Evolutionary conservation across 2,113 vertebrate genomes (phyloP), one percentile per base, ranked within the genome.

Genomic region (Mirounga angustirostris): DNA sequence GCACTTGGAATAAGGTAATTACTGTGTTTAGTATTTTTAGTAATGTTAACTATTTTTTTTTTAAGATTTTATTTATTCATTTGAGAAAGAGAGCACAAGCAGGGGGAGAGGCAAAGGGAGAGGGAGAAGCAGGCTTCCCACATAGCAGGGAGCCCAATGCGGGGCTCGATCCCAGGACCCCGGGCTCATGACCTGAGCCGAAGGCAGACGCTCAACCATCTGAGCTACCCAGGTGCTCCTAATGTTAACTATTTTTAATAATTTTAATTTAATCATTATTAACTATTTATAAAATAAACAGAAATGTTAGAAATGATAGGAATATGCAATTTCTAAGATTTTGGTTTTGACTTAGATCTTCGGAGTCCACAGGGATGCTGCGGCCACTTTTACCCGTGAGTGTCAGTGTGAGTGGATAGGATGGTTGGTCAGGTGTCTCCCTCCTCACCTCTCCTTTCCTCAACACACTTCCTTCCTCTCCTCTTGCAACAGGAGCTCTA

Each of bases 241-340:
- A 16, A 67, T 33, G 63, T 67, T 67, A 67, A 67, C 46, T 28
- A 15, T 71, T 50, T 85, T 59, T 71, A 88, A 93, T 92, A 69
- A 61, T 91, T 92, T 88, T 93, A 71, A 36, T 89, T 71, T 33
- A 33, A 69, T 69, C 79, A 89, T 71, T 89, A 89, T 71, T 86
- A 95, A 89, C 30, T n/a, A 69, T 24, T 94, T n/a, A 85, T 2
- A 80, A 79, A 54, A 46, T 9, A 43, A 43, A 81, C 10, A 12
- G 50, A 95, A 73, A 84, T 89, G 19, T 24, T 33, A 85, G n/a
- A 79, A 61, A 86, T 61, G 40, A 9, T 67, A 92, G n/a, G 21
- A 59, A 33, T 40, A 74, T 26, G 52, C 13, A 67, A 46, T 36
- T 61, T 46, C 14, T 21, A 91, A 61, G 69, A 87, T 69, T 40